Evolutionary conservation across 2,797 vertebrate genomes (phyloP).

Genomic region (Masticophis lateralis): DNA sequence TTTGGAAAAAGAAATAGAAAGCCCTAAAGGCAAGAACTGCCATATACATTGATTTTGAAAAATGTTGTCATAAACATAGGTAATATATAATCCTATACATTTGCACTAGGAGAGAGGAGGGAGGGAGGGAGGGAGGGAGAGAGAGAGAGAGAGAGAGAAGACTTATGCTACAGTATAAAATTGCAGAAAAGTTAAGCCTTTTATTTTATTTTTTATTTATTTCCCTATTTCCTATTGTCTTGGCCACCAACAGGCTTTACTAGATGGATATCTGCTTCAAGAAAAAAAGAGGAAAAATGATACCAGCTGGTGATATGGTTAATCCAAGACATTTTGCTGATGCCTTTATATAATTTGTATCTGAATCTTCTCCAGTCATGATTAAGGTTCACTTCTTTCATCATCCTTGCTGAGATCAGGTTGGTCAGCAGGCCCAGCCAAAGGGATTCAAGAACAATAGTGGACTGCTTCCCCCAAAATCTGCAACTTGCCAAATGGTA

Average conservation of each 20-base stretch:
- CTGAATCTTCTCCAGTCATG: neutral
- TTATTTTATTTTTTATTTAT: neutral
- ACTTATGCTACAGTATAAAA: neutral
- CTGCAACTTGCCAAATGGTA: neutral
- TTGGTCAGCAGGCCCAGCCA: neutral
- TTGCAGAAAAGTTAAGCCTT: neutral
- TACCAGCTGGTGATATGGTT: neutral
- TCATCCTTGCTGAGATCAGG: neutral
- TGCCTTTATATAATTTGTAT: neutral
- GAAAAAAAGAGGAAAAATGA: neutral
- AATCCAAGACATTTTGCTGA: neutral
- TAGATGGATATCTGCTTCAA: neutral
- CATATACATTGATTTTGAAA: slow-evolving; percentile 39
- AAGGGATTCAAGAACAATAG: neutral
- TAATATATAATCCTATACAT: neutral
- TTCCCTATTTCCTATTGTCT: too few species aligned
- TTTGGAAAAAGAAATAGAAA: slow-evolving; percentile 34
- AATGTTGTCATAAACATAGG: neutral
- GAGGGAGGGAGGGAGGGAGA: too few species aligned
- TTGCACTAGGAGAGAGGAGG: neutral
- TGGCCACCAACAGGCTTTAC: neutral
- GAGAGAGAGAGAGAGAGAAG: neutral
- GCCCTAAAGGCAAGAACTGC: slow-evolving; percentile 46
- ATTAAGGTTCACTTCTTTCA: neutral
- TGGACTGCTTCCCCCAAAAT: neutral